Base-by-base conservation (phyloP, 2,113 vertebrate genomes). In the Microtus ochrogaster region DNA sequence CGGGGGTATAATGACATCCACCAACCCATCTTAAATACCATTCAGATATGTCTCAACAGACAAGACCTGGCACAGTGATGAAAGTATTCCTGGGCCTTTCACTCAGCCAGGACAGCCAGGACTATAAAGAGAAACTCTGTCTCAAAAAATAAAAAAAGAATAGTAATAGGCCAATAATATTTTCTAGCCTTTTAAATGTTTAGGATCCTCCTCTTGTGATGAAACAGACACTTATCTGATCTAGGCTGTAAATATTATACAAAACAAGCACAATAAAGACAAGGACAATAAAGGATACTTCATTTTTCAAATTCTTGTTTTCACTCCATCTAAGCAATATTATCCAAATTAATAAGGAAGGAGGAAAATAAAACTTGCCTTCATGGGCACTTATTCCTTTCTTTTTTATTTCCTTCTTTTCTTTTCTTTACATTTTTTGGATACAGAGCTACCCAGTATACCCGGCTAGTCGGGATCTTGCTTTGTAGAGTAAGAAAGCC, bases 301-400 rank as follows among this genome's bases (percentile, higher is more conserved):
- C 97, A 97, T 94, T 98, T 98, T 98, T 98, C 96, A 97, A 36
- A 86, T 98, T 89, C 74, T 98, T 97, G 94, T 52, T 97, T 98
- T 97, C 87, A 97, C 92, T 97, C 97, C 86, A 93, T 97, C 96
- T 97, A 97, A 95, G 85, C 97, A 97, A 98, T 63, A 94, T 41
- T 98, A 98, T 97, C 92, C 87, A 97, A 98, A 98, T 98, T 98
- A 98, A 98, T 76, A 47, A 97, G 91, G 96, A 97, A 97, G 96
- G 97, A 98, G 63, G 94, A 86, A 81, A 95, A 41, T 5, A 96
- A 97, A 98, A 95, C 95, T 96, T 96, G 52, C 96, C 4, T 17
- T 41, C 12, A 63, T 63, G 14, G n/a, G 39, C 1, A 83, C 30
- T 55, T 21, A 36, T 70, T 33, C 8, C 17, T 17, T 70, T 70